Percentiles rank a stretch among this genome's conserved stretches.
These are phyloP conservation scores for Limosa lapponica DNA, from an alignment of 2,797 vertebrate genomes.

Conservation along the genomic window DNA sequence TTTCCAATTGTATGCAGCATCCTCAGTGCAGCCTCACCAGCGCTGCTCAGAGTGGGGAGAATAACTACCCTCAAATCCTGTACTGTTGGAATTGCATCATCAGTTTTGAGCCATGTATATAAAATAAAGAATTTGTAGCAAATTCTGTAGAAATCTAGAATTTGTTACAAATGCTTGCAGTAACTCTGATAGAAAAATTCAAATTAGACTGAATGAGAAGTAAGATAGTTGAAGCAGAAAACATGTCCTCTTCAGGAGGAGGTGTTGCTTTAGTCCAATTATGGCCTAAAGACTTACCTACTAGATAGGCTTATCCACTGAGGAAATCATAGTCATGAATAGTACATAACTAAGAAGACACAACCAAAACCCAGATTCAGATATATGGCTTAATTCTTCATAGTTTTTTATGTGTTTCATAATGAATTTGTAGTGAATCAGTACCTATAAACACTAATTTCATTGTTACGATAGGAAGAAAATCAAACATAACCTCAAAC, in stretches of 20 bases:
- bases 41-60: fast-evolving
- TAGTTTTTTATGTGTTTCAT: background rate
- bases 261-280: background rate
- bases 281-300: background rate
- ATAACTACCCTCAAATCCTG: background rate
- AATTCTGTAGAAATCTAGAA: background rate
- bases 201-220: background rate
- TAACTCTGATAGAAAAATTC: background rate
- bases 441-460: background rate
- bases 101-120: background rate
- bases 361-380: background rate
- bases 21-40: background rate
- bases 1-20: background rate
- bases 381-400: background rate
- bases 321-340: background rate
- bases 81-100: background rate
- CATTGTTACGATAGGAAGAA: background rate
- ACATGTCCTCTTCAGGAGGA: background rate
- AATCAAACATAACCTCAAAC: background rate
- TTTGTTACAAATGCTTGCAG: background rate
- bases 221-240: background rate
- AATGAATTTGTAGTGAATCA: background rate
- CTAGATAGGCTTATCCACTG: background rate
- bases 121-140: background rate
- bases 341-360: background rate